Conservation (phyloP, 1,140 invertebrate species). For the Phenacoccus solenopsis region DNA sequence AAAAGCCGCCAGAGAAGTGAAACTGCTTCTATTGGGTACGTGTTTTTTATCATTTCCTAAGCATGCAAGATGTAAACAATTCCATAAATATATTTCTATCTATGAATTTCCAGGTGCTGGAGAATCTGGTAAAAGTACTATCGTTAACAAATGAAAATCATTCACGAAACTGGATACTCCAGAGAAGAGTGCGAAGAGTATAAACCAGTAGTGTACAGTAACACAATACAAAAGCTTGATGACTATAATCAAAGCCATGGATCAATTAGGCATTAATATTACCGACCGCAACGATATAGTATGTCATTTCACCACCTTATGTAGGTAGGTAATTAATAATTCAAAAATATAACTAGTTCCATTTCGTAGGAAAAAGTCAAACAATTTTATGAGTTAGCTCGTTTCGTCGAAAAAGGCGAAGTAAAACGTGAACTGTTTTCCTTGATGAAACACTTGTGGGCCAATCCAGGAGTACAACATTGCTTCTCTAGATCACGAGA, state of each 20-base stretch:
- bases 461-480: constrained; percentile 73
- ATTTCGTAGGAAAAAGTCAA: constrained; percentile 62
- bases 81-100: neutral
- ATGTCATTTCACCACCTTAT: constrained; percentile 32
- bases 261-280: constrained; percentile 81
- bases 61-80: neutral
- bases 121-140: constrained; percentile 72
- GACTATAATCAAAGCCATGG: constrained; percentile 87
- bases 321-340: constrained; percentile 6
- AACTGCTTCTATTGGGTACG: constrained; percentile 71
- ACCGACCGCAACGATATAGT: constrained; percentile 64
- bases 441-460: constrained; percentile 86
- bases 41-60: constrained; percentile 21
- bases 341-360: constrained; percentile 27
- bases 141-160: constrained; percentile 91
- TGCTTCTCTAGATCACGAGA: constrained; percentile 72
- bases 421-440: constrained; percentile 62
- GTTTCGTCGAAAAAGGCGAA: constrained; percentile 72
- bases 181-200: constrained; percentile 88
- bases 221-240: constrained; percentile 83
- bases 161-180: constrained; percentile 88
- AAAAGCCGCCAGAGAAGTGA: constrained; percentile 75
- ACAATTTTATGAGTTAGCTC: constrained; percentile 76
- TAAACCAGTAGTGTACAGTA: constrained; percentile 84
- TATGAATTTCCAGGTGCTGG: constrained; percentile 71